Base-by-base conservation (phyloP, 92 coral and sea anemone genomes). In the Micromussa lordhowensis region DNA sequence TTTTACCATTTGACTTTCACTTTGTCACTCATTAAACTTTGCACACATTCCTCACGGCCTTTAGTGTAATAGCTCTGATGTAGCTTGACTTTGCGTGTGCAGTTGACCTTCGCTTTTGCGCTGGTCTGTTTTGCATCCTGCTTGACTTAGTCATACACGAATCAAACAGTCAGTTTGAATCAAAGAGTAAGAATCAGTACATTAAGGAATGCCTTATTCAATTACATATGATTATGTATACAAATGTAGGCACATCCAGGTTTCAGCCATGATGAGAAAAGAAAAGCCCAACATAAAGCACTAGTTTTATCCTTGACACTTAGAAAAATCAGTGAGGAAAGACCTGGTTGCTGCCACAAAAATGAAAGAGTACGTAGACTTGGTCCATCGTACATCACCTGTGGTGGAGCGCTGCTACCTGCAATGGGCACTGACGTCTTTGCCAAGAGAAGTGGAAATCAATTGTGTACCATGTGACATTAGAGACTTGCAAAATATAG, bases 221-320 rank as follows among this genome's bases (percentile, higher is more conserved):
- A 8, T 44, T 44, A 7, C 51, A 44, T 24, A 8, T 64, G 8
- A n/a, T n/a, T 8, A 15, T 35, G 75, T 64, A 51, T 79, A 1
- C 18, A 26, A 54, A 15, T n/a, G 87, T 51, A 85, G 91, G 57
- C 94, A 88, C 49, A 14, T 75, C 53, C 86, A 88, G 64, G 77
- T 88, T 12, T 48, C 48, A 19, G 86, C 86, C 26, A 68, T 32
- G 84, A 91, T 59, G 91, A 83, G 49, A 32, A 81, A 79, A 44
- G 53, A 79, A 2, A 51, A 49, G 34, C 72, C 69, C 40, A 32
- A 82, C 63, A 83, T 84, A 31, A 84, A 84, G 53, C 91, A 87
- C 54, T 78, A 68, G 22, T 32, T 73, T 59, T 90, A 85, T 71
- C 86, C 90, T 28, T 90, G 90, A 87, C 93, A 90, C 51, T 48